Evolutionary conservation across 1,140 invertebrate genomes (phyloP), one percentile per base, ranked within the genome.

Genomic region (Steinernema khuongi): DNA sequence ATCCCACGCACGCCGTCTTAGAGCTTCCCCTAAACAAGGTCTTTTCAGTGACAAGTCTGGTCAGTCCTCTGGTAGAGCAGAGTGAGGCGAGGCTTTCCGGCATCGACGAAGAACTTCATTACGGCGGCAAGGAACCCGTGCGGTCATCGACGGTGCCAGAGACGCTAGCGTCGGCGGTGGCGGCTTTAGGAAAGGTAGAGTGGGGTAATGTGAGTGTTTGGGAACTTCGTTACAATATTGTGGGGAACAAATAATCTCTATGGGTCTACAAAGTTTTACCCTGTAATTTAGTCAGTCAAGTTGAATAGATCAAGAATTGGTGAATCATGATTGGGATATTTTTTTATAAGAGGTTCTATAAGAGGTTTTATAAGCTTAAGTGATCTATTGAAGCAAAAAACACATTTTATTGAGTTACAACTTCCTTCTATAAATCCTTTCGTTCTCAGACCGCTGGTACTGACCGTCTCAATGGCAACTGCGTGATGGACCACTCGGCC

Each of bases 21-120:
- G 29, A 60, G 44, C 22, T 17, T 0, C 78, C 2, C 14, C 31
- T n/a, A 60, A 60, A 33, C 50, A 26, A 18, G 4, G 1, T 28
- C 7, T 70, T 81, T 81, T 80, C 68, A 81, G 80, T 81, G 74
- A 81, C 74, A 7, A 81, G 80, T 67, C 69, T 81, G n/a, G 80
- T 81, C 22, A 81, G 79, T 74, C 79, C 79, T 22, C 17, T 76
- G 43, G 74, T 79, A 31, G 78, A 81, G n/a, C 19, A 72, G 22
- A 32, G 66, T 30, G 70, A 32, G 32, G 30, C 30, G n/a, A 60
- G 74, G 50, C 67, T 81, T 14, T 74, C 75, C 7, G 80, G 79
- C 32, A 81, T 81, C 31, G 78, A 78, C 32, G 80, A 81, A 70
- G 80, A 81, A 31, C 28, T 76, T 14, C 77, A 69, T 28, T 74